A percentile compares a stretch with the other conserved stretches of the same genome.
These are phyloP conservation scores for Anhinga rufa DNA, from an alignment of 2,113 vertebrate genomes.

Conservation along the genomic window DNA sequence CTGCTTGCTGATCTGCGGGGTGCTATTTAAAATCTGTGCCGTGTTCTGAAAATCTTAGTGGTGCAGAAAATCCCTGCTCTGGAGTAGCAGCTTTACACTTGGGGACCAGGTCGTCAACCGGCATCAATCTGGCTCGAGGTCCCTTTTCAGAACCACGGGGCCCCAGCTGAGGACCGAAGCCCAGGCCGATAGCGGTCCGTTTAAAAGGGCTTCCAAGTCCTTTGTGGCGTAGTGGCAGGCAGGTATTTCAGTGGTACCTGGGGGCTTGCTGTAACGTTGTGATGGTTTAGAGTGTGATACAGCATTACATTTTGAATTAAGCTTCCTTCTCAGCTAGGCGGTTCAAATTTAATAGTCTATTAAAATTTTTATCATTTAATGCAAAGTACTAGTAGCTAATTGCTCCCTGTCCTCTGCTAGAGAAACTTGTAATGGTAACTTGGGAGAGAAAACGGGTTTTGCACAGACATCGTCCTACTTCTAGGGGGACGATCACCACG, in stretches of 20 bases:
- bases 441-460: neutral
- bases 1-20: neutral
- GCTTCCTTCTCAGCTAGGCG: neutral
- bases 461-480: neutral
- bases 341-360: neutral
- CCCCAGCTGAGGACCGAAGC: neutral
- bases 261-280: neutral
- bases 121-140: neutral
- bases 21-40: neutral
- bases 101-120: neutral
- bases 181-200: neutral
- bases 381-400: neutral
- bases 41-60: neutral
- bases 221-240: neutral
- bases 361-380: neutral
- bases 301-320: neutral
- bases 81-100: neutral
- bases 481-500: neutral
- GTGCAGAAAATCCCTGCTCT: neutral
- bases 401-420: neutral
- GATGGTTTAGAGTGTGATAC: neutral
- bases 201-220: neutral
- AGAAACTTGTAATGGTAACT: neutral
- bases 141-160: neutral
- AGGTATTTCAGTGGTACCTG: neutral